Percentiles rank a stretch among this genome's conserved stretches.
These are phyloP conservation scores for Acholoe squamosa DNA, from an alignment of 2,888 invertebrate species.

Conservation along the genomic window DNA sequence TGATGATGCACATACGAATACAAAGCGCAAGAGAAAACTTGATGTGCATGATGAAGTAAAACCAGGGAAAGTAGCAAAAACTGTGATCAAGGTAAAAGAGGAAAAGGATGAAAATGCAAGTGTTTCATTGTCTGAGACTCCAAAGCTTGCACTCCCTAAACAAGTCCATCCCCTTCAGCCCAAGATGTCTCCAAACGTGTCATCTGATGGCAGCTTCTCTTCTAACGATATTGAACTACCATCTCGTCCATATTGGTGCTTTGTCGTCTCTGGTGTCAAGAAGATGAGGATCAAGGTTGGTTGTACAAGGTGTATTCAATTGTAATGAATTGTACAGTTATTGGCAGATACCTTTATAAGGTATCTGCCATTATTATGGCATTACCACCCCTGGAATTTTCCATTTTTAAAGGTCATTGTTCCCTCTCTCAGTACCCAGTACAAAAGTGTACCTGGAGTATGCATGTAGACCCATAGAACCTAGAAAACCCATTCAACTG, in stretches of 20 bases:
- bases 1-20: background rate
- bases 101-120: background rate
- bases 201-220: conserved; percentile 2
- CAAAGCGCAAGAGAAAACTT: conserved; percentile 21
- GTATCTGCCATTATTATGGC: no score
- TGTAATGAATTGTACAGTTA: background rate
- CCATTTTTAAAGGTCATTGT: no score
- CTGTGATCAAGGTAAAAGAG: background rate
- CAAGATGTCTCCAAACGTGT: conserved; percentile 15
- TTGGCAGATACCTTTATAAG: no score
- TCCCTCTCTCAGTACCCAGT: no score
- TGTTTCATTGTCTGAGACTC: background rate
- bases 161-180: background rate
- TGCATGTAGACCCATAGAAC: no score
- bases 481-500: no score
- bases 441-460: no score
- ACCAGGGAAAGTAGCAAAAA: background rate
- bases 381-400: no score
- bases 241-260: conserved; percentile 18
- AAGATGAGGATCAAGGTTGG: conserved; percentile 6
- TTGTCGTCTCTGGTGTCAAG: conserved; percentile 45
- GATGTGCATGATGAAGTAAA: background rate
- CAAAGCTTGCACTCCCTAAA: background rate
- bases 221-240: conserved; percentile 38
- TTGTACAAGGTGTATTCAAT: background rate